Percentiles rank a stretch among this genome's conserved stretches.
Evolutionary conservation across 1,140 invertebrate genomes (phyloP).

Genomic region (Drosophila ohnishii): DNA sequence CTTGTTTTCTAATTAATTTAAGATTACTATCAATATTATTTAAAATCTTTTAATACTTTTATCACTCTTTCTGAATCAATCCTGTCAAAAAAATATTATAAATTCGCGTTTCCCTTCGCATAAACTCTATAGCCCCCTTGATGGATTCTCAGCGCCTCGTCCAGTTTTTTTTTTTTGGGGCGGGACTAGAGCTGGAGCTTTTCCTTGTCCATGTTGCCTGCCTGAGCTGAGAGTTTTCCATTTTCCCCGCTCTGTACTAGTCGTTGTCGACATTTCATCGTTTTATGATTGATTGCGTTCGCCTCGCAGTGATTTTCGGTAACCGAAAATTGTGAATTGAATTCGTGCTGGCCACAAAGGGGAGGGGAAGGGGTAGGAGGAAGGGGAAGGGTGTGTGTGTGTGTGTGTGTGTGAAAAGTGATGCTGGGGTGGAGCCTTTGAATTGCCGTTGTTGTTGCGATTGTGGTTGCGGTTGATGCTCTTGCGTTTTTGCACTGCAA

Average conservation of each 20-base stretch:
- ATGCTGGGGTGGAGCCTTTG: not conserved
- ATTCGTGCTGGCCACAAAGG: conserved; percentile 41
- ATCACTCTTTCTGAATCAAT: too few relatives aligned
- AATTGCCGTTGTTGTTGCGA: conserved; percentile 49
- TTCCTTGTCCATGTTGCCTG: conserved; percentile 49
- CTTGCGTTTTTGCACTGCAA: conserved; percentile 76
- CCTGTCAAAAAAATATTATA: not conserved
- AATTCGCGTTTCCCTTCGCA: not conserved
- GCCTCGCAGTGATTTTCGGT: conserved; percentile 71
- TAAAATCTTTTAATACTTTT: too few relatives aligned
- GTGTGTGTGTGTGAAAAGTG: not conserved
- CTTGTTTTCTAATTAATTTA: too few relatives aligned
- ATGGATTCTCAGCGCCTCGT: conserved; percentile 10
- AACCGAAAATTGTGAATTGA: conserved; percentile 75
- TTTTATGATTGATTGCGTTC: conserved; percentile 78
- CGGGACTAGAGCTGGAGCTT: not conserved
- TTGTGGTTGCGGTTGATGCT: conserved; percentile 71
- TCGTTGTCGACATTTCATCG: conserved; percentile 69
- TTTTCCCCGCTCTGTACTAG: conserved; percentile 36
- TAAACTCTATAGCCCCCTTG: conserved; percentile 8
- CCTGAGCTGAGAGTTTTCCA: conserved; percentile 61
- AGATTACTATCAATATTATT: too few relatives aligned
- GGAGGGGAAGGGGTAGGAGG: not conserved
- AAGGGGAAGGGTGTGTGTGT: not conserved
- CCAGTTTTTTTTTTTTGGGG: conserved; percentile 5